These are phyloP conservation scores for Mallotus villosus DNA, from an alignment of 2,797 vertebrate species.

Conservation along the genomic window DNA sequence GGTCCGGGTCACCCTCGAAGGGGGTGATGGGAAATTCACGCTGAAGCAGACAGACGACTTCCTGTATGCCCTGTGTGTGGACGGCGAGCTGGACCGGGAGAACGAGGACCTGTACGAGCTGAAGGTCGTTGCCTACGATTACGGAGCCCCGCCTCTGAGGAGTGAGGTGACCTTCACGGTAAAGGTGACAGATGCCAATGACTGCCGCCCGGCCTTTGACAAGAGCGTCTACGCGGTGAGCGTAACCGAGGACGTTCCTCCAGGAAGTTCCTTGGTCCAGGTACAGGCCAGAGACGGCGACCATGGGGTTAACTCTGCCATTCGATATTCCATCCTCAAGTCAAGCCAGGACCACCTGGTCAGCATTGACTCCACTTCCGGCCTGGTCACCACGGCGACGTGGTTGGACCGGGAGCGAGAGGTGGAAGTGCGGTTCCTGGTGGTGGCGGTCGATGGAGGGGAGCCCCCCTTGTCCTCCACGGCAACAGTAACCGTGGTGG, in stretches of 20 bases:
- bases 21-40: slow-evolving; percentile 77
- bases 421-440: slow-evolving; percentile 74
- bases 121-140: slow-evolving; percentile 78
- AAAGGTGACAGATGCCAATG: slow-evolving; percentile 81
- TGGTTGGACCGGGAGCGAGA: slow-evolving; percentile 81
- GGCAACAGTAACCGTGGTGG: slow-evolving; percentile 75
- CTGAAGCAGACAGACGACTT: slow-evolving; percentile 75
- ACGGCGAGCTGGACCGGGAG: slow-evolving; percentile 82
- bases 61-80: slow-evolving; percentile 83
- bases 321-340: slow-evolving; percentile 77
- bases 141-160: slow-evolving; percentile 77
- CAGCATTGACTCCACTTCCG: slow-evolving; percentile 74
- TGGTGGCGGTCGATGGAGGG: slow-evolving; percentile 83
- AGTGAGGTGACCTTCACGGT: slow-evolving; percentile 74
- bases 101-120: slow-evolving; percentile 77
- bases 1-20: slow-evolving; percentile 69
- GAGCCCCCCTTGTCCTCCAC: slow-evolving; percentile 77
- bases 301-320: slow-evolving; percentile 74
- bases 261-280: slow-evolving; percentile 78
- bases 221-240: slow-evolving; percentile 66
- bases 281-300: slow-evolving; percentile 82
- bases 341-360: slow-evolving; percentile 61
- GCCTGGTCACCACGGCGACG: slow-evolving; percentile 74
- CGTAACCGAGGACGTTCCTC: slow-evolving; percentile 78
- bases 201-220: slow-evolving; percentile 80